These are phyloP conservation scores for Lacanobia wlatinum DNA, from an alignment of 2,888 invertebrate genomes.

Conservation along the genomic window DNA sequence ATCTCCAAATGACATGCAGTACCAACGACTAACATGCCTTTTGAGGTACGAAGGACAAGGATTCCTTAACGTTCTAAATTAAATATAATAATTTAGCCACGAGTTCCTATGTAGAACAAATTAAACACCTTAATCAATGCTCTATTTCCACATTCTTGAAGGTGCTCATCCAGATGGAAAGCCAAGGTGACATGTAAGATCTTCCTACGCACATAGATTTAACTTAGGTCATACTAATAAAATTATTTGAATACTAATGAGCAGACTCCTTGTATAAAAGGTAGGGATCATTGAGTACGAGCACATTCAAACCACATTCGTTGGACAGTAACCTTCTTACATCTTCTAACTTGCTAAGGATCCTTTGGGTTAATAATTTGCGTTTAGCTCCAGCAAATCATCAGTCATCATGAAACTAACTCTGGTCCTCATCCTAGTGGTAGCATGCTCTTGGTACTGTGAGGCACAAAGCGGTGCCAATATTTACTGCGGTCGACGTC, in stretches of 20 bases:
- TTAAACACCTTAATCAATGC: too few species aligned
- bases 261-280: conserved; percentile 48
- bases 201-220: conserved; percentile 30
- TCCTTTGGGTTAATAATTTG: background rate
- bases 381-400: background rate
- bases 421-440: conserved; percentile 33
- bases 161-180: conserved; percentile 29
- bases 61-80: too few species aligned
- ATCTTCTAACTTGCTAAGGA: background rate
- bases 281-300: conserved; percentile 3
- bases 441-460: conserved; percentile 27
- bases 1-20: too few species aligned
- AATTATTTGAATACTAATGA: conserved; percentile 52
- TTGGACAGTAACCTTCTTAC: conserved; percentile 8
- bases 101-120: too few species aligned
- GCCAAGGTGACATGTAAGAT: conserved; percentile 15
- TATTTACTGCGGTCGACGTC: conserved; percentile 50
- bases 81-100: too few species aligned
- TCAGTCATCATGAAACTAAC: conserved; percentile 39
- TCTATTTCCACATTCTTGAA: conserved; percentile 2
- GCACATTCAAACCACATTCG: conserved; percentile 40
- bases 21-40: too few species aligned
- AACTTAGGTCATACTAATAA: conserved; percentile 20
- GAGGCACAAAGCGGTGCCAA: conserved; percentile 32
- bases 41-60: too few species aligned